These are phyloP conservation scores for Dinomys branickii DNA, from an alignment of 2,113 vertebrate species.

Conservation along the genomic window DNA sequence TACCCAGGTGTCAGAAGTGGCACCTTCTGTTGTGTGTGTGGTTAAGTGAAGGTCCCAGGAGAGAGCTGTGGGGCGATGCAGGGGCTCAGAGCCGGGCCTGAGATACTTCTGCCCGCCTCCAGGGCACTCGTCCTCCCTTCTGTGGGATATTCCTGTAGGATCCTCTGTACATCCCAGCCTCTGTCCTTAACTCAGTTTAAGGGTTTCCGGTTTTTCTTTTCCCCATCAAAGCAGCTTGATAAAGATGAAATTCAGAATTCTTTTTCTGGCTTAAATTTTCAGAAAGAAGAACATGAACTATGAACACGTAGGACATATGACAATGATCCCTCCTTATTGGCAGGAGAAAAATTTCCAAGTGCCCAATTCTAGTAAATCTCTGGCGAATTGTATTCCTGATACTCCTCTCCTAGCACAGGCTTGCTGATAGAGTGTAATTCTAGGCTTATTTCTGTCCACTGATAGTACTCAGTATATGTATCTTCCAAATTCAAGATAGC, in stretches of 20 bases:
- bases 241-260: neutral
- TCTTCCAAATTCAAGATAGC: conserved; percentile 56
- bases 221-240: neutral
- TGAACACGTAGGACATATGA: neutral
- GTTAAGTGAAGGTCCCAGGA: too few species aligned
- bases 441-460: conserved; percentile 24
- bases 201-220: neutral
- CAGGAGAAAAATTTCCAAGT: neutral
- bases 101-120: too few species aligned
- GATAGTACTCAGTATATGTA: neutral
- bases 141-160: neutral
- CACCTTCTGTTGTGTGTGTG: neutral
- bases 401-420: neutral
- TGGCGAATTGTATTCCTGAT: conserved; percentile 1
- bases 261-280: conserved; percentile 3
- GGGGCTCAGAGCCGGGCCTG: rapidly evolving
- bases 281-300: neutral
- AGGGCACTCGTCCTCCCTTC: neutral
- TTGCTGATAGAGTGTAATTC: neutral
- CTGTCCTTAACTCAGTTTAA: neutral
- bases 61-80: neutral
- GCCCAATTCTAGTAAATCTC: neutral
- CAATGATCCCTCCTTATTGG: neutral
- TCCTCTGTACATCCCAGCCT: neutral
- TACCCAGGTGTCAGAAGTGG: rapidly evolving